Evolutionary conservation across 2,113 vertebrate species (phyloP).

Genomic region (Tetrao urogallus): DNA sequence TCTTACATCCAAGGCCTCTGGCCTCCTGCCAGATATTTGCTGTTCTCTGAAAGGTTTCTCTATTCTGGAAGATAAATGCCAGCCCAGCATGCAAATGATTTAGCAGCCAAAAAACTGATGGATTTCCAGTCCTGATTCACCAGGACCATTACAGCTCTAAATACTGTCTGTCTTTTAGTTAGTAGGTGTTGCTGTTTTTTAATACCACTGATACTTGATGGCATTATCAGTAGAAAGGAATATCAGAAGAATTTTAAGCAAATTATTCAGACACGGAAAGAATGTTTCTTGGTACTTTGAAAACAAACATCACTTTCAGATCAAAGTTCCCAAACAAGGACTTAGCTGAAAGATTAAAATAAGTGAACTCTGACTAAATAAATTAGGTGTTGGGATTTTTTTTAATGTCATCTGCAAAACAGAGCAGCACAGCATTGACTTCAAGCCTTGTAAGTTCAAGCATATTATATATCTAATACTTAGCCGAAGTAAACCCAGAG

Average conservation of each 20-base stretch:
- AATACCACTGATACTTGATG: background rate
- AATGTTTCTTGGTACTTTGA: background rate
- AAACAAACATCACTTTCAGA: conserved; percentile 53
- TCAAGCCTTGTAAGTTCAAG: background rate
- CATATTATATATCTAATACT: background rate
- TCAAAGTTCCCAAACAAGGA: conserved; percentile 42
- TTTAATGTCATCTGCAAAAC: conserved; percentile 34
- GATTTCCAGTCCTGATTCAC: conserved; percentile 43
- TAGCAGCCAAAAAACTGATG: conserved; percentile 50
- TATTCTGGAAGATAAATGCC: conserved; percentile 60
- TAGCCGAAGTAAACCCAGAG: background rate
- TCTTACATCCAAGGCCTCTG: conserved; percentile 44
- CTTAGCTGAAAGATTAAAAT: conserved; percentile 47
- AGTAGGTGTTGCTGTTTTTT: background rate
- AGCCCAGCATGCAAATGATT: conserved; percentile 62
- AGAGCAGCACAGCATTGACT: background rate
- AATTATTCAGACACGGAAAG: conserved; percentile 9
- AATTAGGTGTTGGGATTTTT: conserved; percentile 22
- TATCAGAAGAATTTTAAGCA: conserved; percentile 50
- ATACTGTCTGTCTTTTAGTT: background rate
- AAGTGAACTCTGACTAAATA: conserved; percentile 55
- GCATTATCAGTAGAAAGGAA: background rate
- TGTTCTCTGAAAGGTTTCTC: conserved; percentile 60
- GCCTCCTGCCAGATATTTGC: conserved; percentile 51
- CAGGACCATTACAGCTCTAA: background rate